phyloP scores from a whole-genome alignment of 2,113 vertebrate species.

The Hippopotamus amphibius region DNA sequence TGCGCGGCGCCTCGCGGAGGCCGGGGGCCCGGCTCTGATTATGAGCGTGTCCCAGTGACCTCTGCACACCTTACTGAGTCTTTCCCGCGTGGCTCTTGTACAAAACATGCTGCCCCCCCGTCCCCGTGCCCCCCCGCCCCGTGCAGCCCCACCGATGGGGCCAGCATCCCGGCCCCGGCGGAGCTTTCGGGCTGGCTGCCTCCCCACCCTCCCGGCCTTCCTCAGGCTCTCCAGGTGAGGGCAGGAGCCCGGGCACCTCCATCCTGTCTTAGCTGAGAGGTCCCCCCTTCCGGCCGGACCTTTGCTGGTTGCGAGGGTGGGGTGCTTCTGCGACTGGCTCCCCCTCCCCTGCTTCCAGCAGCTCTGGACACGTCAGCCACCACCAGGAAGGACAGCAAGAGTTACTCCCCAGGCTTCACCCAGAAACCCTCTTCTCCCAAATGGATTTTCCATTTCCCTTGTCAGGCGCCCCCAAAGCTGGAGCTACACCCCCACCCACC shows the following conservation, averaged over 20 bases:
- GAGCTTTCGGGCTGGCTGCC: not conserved
- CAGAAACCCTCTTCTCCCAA: not conserved
- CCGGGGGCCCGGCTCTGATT: not conserved
- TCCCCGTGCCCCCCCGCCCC: accelerated
- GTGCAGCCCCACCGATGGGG: accelerated
- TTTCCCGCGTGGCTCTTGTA: not conserved
- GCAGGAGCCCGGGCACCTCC: not conserved
- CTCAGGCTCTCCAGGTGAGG: not conserved
- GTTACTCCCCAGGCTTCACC: not conserved
- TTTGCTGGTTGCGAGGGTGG: too few relatives aligned
- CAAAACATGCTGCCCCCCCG: accelerated
- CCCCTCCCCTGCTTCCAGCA: not conserved
- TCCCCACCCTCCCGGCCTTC: not conserved
- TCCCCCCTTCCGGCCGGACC: not conserved
- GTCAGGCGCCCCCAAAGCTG: not conserved
- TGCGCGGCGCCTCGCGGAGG: not conserved
- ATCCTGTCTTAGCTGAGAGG: not conserved
- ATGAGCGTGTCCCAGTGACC: not conserved
- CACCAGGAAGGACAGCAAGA: not conserved
- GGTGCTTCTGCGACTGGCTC: too few relatives aligned
- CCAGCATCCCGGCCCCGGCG: not conserved
- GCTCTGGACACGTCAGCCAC: not conserved
- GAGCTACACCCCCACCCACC: accelerated
- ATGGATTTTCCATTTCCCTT: not conserved
- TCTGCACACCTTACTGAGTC: not conserved